Evolutionary conservation across 2,797 vertebrate genomes (phyloP), one percentile per base, ranked within the genome.

Genomic region (Emydoidea blandingii): DNA sequence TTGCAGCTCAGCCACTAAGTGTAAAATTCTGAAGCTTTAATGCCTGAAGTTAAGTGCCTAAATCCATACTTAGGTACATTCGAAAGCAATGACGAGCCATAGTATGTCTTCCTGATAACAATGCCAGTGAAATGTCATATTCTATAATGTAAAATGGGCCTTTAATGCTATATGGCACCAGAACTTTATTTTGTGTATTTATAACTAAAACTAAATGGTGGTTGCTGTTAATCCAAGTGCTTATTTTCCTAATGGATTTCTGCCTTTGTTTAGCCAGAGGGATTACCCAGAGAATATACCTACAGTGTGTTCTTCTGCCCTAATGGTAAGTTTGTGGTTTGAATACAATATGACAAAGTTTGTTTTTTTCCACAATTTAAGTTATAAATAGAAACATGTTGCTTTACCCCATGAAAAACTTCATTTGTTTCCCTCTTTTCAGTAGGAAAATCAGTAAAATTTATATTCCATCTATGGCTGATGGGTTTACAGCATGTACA

Each of bases 261-360:
- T 97, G 83, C 96, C 94, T 97, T 97, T 83, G 92, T 92, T 12
- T 93, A 99, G 99, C 99, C 99, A 93, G 99, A 99, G 95, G 99
- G 99, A 94, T 98, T 99, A 59, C 97, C 99, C 86, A 98, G 99
- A 95, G 98, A 99, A 85, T 99, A 99, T 86, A 99, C 99, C 27
- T 99, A 99, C 97, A 99, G 99, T 3, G 99, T 99, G 68, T 99
- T 99, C 98, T 99, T 99, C 98, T 99, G 99, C 92, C 99, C 99
- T 37, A 99, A 99, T 85, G 99, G 99, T 99, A 97, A 98, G 98
- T 98, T 85, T 80, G 52, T 83, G 8, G 57, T 94, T 94, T 19
- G 3, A 92, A 85, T 62, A 29, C 83, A 84, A 88, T 53, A 59
- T 59, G 41, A 57, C 4, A 94, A 82, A 81, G 23, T 82, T 82